Percentiles rank a stretch among this genome's conserved stretches.
These are phyloP conservation scores for Cosmia trapezina DNA, from an alignment of 2,888 invertebrate genomes.

Conservation along the genomic window DNA sequence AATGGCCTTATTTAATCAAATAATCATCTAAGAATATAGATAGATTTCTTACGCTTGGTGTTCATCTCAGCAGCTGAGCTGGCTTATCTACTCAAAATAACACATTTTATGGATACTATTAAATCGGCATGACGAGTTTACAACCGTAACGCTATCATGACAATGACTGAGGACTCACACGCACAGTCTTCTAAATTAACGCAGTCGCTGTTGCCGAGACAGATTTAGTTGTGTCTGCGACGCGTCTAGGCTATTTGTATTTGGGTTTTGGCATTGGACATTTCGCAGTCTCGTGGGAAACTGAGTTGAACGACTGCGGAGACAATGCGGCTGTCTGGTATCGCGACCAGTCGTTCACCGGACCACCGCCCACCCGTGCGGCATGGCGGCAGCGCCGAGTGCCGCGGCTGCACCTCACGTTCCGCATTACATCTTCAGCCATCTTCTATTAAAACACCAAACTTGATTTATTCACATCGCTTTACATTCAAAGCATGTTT, in stretches of 20 bases:
- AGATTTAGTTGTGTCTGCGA: constrained; percentile 88
- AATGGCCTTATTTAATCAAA: constrained; percentile 5
- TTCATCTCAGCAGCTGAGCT: constrained; percentile 30
- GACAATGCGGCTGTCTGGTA: constrained; percentile 87
- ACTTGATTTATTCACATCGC: constrained; percentile 61
- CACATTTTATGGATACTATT: constrained; percentile 60
- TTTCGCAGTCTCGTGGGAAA: constrained; percentile 89
- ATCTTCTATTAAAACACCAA: constrained; percentile 58
- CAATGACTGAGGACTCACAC: constrained; percentile 71
- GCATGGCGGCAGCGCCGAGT: constrained; percentile 46
- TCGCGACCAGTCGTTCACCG: constrained; percentile 82
- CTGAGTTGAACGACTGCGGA: constrained; percentile 90
- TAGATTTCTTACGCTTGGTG: constrained; percentile 12
- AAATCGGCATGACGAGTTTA: constrained; percentile 68
- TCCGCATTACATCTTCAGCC: constrained; percentile 60
- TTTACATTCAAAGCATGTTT: constrained; percentile 51
- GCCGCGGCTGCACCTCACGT: constrained; percentile 59
- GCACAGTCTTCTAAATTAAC: constrained; percentile 77
- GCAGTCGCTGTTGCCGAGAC: constrained; percentile 80
- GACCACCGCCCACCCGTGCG: constrained; percentile 79
- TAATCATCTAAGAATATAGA: neutral
- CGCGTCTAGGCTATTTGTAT: constrained; percentile 89
- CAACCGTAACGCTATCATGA: constrained; percentile 71
- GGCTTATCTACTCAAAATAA: constrained; percentile 51
- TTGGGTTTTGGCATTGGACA: constrained; percentile 88